Evolutionary conservation across 2,797 vertebrate species (phyloP).

Genomic region (Tadarida brasiliensis): DNA sequence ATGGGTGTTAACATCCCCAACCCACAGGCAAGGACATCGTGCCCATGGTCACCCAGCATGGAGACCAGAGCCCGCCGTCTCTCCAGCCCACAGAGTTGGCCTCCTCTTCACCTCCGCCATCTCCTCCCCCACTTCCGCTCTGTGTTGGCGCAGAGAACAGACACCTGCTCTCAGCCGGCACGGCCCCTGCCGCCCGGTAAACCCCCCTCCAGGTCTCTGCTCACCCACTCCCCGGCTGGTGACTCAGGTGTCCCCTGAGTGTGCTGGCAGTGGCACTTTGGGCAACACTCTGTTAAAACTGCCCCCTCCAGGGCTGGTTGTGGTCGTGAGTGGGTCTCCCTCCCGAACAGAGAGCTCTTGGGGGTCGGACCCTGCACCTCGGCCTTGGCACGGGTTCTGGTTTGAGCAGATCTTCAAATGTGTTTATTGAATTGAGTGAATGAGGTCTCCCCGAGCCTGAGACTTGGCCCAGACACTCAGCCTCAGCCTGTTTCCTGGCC

Average conservation of each 20-base stretch:
- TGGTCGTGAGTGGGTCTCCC: neutral
- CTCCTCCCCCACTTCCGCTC: neutral
- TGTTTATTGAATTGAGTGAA: conserved; percentile 7
- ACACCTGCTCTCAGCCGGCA: neutral
- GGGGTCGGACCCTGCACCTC: neutral
- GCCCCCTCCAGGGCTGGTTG: neutral
- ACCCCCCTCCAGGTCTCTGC: neutral
- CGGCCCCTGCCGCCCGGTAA: neutral
- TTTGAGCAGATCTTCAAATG: neutral
- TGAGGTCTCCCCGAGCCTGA: neutral
- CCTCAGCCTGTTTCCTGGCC: neutral
- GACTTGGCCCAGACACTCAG: neutral
- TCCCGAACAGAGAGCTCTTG: neutral
- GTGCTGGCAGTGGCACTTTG: neutral
- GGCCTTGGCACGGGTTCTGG: neutral
- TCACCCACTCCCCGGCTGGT: rapidly evolving
- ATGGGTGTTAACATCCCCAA: rapidly evolving
- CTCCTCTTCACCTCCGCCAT: neutral
- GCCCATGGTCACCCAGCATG: neutral
- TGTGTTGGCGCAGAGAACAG: conserved; percentile 30
- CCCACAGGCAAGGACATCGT: rapidly evolving
- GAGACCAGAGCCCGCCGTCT: neutral
- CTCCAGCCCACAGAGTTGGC: neutral
- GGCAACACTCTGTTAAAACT: neutral
- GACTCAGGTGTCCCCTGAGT: neutral